These are phyloP conservation scores for Nycticryphes semicollaris DNA, from an alignment of 2,113 vertebrate species.

Conservation along the genomic window DNA sequence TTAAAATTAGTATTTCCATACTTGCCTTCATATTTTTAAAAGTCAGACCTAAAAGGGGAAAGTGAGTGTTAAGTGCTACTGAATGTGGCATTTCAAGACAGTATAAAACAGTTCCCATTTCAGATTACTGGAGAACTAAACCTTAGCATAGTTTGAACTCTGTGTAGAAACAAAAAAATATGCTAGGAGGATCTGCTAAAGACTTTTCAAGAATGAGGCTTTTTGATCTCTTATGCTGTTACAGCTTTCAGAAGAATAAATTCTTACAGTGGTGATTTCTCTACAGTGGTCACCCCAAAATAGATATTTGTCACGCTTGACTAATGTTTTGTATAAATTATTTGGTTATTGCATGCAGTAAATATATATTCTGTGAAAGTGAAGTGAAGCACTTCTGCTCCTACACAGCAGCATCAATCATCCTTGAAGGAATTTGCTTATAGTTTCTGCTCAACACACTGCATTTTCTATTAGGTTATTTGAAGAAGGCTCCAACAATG, in stretches of 20 bases:
- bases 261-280: neutral
- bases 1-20: neutral
- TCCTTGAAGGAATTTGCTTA: neutral
- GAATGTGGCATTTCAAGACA: neutral
- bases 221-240: neutral
- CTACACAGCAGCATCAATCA: neutral
- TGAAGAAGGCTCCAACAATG: neutral
- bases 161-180: neutral
- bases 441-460: neutral
- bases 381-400: neutral
- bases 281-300: neutral
- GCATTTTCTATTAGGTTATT: neutral
- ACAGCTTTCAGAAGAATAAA: neutral
- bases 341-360: neutral
- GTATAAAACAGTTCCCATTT: neutral
- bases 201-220: neutral
- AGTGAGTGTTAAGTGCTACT: neutral
- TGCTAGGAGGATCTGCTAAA: neutral
- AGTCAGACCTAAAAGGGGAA: neutral
- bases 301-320: neutral
- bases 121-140: neutral
- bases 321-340: neutral
- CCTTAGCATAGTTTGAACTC: neutral
- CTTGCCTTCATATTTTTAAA: neutral
- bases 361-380: neutral